Conservation (phyloP, 2,113 vertebrate genomes). For the Hippoglossus stenolepis region DNA sequence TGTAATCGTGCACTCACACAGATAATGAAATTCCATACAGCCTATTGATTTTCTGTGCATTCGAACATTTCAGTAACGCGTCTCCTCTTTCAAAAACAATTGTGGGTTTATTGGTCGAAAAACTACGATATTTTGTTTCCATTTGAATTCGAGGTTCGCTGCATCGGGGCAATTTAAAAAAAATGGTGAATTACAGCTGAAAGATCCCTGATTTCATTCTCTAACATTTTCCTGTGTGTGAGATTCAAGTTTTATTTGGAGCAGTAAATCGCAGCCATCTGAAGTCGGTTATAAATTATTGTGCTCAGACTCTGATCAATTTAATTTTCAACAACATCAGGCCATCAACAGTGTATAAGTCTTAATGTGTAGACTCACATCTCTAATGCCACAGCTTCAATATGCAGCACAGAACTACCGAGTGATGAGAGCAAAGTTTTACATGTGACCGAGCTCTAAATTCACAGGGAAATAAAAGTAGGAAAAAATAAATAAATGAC, state of each 20-base stretch:
- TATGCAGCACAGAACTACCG: background rate
- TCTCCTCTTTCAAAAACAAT: conserved; percentile 77
- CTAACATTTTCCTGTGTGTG: background rate
- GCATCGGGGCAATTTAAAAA: background rate
- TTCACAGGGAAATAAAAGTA: background rate
- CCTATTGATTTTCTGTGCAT: conserved; percentile 90
- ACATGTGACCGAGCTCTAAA: background rate
- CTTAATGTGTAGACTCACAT: background rate
- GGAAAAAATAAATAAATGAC: background rate
- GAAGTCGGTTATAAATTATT: background rate
- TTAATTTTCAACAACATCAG: background rate
- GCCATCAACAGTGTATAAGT: background rate
- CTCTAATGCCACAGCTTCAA: background rate
- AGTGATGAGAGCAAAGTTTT: background rate
- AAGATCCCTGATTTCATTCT: background rate
- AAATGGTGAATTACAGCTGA: background rate
- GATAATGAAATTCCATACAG: conserved; percentile 84
- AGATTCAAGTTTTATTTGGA: background rate
- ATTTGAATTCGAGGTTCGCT: background rate
- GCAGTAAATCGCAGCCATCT: background rate
- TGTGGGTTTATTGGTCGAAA: conserved; percentile 71
- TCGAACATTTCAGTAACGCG: conserved; percentile 83
- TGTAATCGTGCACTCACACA: conserved; percentile 88
- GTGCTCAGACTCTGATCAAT: background rate
- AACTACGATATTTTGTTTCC: background rate